phyloP scores from a whole-genome alignment of 1,140 invertebrate genomes.

The Triops longicaudatus region DNA sequence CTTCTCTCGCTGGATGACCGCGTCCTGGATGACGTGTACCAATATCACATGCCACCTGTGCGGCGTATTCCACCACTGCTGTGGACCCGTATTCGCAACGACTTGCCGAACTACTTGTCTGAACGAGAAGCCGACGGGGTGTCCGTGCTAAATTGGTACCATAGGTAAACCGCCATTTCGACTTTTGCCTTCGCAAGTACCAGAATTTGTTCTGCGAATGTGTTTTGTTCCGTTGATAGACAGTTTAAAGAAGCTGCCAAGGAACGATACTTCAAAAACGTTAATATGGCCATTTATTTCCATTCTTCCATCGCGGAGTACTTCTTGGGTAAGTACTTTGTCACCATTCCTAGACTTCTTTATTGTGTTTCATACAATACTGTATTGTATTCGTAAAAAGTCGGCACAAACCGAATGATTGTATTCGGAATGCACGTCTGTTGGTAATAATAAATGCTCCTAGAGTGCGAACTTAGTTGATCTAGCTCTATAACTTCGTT shows the following conservation, averaged over 20 bases:
- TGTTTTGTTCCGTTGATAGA: constrained; percentile 43
- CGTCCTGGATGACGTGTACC: constrained; percentile 94
- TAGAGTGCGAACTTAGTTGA: no score
- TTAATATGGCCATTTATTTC: constrained; percentile 92
- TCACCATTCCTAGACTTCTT: not conserved
- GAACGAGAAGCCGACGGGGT: constrained; percentile 95
- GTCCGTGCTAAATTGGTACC: constrained; percentile 96
- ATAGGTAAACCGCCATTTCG: constrained; percentile 46
- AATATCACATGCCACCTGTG: constrained; percentile 94
- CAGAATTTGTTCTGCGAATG: not conserved
- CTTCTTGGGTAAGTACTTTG: constrained; percentile 54
- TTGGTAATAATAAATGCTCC: no score
- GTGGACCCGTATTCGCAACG: constrained; percentile 91
- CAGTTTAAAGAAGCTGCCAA: constrained; percentile 89
- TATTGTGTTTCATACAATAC: not conserved
- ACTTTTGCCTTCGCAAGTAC: not conserved
- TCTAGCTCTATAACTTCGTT: no score
- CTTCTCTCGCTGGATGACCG: constrained; percentile 88
- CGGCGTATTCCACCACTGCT: constrained; percentile 86
- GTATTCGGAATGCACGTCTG: no score
- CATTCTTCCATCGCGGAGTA: constrained; percentile 97
- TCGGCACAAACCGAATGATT: no score
- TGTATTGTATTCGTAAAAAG: no score
- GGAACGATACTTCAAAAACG: constrained; percentile 93
- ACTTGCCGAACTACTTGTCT: constrained; percentile 89